Conservation (phyloP, 2,888 invertebrate genomes). For the Tetramorium bicarinatum region DNA sequence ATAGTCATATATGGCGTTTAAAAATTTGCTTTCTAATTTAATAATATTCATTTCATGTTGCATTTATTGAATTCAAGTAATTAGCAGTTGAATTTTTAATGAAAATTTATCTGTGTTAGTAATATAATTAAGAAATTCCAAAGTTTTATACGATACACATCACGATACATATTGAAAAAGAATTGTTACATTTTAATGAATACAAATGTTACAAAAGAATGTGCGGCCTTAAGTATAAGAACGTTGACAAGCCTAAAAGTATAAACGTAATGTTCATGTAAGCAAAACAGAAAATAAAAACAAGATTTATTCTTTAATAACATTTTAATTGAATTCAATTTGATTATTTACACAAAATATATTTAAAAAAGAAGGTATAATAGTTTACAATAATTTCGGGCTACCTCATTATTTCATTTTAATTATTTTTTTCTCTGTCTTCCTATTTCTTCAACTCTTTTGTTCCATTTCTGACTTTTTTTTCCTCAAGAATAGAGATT, state of each 20-base stretch:
- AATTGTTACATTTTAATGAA: conserved; percentile 17
- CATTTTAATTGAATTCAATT: background rate
- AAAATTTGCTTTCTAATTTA: background rate
- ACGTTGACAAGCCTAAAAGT: background rate
- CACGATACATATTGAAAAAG: background rate
- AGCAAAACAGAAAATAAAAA: conserved; percentile 5
- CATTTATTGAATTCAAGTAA: background rate
- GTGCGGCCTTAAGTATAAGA: background rate
- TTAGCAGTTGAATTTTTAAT: background rate
- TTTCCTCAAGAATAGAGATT: no score
- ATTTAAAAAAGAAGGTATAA: no score
- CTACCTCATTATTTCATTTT: no score
- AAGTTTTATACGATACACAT: background rate
- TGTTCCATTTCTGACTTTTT: no score
- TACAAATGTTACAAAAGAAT: conserved; percentile 2
- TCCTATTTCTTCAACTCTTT: no score
- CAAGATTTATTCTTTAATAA: conserved; percentile 9
- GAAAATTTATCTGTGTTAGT: background rate
- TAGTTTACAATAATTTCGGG: no score
- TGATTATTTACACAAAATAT: background rate
- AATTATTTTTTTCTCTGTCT: no score
- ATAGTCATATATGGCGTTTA: background rate
- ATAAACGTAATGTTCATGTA: conserved; percentile 17
- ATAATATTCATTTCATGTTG: background rate
- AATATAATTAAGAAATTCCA: background rate